Conservation (phyloP, 2,113 vertebrate species). For the Hypanus sabinus region DNA sequence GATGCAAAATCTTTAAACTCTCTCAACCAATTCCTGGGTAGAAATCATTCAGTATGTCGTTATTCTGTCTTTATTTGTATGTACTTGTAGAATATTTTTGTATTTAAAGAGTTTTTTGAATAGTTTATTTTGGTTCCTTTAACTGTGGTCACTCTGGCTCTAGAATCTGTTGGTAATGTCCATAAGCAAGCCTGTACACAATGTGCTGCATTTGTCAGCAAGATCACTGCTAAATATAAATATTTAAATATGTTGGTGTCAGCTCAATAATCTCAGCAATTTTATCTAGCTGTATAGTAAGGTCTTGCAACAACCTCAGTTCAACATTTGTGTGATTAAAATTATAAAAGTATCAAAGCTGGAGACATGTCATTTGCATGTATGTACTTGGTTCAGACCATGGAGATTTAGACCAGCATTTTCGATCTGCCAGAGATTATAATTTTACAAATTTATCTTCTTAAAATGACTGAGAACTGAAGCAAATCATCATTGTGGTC, state of each 20-base stretch:
- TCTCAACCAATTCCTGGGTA: too few relatives aligned
- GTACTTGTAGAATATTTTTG: background rate
- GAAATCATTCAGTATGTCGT: background rate
- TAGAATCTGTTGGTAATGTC: background rate
- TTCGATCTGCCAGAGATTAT: background rate
- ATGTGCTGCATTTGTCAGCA: constrained; percentile 10
- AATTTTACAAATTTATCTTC: background rate
- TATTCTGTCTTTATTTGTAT: background rate
- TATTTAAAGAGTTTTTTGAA: background rate
- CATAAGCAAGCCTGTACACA: constrained; percentile 6
- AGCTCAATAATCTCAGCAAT: constrained; percentile 16
- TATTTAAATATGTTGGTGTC: constrained; percentile 27
- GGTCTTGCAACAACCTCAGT: background rate
- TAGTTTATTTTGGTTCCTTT: background rate
- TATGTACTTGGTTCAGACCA: too few relatives aligned
- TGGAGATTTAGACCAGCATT: background rate
- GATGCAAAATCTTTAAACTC: background rate
- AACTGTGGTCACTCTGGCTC: background rate
- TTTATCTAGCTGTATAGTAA: background rate
- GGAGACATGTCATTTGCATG: background rate
- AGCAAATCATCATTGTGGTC: constrained; percentile 56
- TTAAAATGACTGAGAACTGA: constrained; percentile 53
- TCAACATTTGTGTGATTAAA: constrained; percentile 24
- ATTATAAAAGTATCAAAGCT: background rate
- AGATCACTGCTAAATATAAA: constrained; percentile 29